Evolutionary conservation across 92 coral and sea anemone genomes (phyloP), one percentile per base, ranked within the genome.

Genomic region (Scolanthus callimorphus): DNA sequence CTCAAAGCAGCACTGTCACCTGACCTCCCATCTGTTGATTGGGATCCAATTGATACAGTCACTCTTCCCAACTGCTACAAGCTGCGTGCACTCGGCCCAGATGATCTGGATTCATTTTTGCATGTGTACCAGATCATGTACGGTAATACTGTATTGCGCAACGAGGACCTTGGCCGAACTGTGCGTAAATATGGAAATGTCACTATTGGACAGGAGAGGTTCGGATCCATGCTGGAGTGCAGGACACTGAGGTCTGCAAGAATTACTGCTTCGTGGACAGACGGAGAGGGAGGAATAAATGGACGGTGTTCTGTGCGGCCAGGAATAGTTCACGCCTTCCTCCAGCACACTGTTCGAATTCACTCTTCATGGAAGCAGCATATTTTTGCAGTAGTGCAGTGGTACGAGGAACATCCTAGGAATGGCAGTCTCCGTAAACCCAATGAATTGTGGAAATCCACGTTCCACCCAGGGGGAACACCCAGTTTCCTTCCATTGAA

Each of bases 181-280:
- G 62, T 19, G 43, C 43, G 43, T 34, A 34, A 15, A 34, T 29
- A 24, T 27, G 34, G 29, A 20, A 17, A 3, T 3, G 22, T 56
- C 1, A 1, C 4, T 2, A 27, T 56, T 2, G 62, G 62, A 2
- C 47, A 29, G 15, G 62, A 56, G 55, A 56, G 30, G 51, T 56
- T 26, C 30, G 62, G 62, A 2, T 56, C 62, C 4, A 22, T 6
- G 43, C 15, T 34, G 15, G 43, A 34, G 43, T 34, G 43, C n/a
- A n/a, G n/a, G n/a, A n/a, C n/a, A n/a, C n/a, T n/a, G n/a, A n/a
- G n/a, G n/a, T n/a, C n/a, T n/a, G 43, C 43, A 6, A 34, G 43
- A 34, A 15, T 34, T 15, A 34, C 15, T 34, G 6, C 43, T 34
- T 34, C 43, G 43, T 34, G 43, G 43, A 15, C 43, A 34, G 43